Conservation (phyloP, 2,888 invertebrate genomes). For the Cheilosia grossa region DNA sequence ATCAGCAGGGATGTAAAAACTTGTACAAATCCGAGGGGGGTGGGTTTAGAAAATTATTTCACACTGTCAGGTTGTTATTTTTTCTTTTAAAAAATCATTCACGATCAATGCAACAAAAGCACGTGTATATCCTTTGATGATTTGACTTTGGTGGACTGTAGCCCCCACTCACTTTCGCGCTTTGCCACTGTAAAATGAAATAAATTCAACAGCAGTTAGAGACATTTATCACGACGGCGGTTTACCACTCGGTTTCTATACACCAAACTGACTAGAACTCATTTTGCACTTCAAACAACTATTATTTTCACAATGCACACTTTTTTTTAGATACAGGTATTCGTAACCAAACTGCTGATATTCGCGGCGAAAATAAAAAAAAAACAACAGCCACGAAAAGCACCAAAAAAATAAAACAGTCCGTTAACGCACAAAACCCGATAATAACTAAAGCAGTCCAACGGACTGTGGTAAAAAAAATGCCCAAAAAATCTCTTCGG, state of each 20-base stretch:
- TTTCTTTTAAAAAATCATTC: no score
- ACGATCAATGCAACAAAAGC: no score
- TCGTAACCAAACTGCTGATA: neutral
- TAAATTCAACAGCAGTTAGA: no score
- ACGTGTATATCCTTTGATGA: no score
- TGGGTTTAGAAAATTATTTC: no score
- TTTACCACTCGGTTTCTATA: neutral
- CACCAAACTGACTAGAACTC: constrained; percentile 16
- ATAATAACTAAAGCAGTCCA: constrained; percentile 73
- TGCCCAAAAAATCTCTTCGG: constrained; percentile 58
- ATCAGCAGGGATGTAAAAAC: neutral
- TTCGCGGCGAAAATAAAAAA: constrained; percentile 4
- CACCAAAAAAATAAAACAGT: constrained; percentile 28
- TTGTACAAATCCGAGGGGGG: no score
- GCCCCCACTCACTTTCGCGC: no score
- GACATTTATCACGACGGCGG: neutral
- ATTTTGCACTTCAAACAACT: constrained; percentile 7
- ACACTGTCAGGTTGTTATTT: no score
- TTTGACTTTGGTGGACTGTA: no score
- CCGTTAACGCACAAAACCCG: constrained; percentile 71
- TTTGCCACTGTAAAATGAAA: no score
- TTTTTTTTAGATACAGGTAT: neutral
- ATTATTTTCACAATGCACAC: neutral
- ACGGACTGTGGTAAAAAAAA: constrained; percentile 49
- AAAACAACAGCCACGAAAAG: constrained; percentile 17